Evolutionary conservation across 1,140 invertebrate species (phyloP).

Genomic region (Formica exsecta): DNA sequence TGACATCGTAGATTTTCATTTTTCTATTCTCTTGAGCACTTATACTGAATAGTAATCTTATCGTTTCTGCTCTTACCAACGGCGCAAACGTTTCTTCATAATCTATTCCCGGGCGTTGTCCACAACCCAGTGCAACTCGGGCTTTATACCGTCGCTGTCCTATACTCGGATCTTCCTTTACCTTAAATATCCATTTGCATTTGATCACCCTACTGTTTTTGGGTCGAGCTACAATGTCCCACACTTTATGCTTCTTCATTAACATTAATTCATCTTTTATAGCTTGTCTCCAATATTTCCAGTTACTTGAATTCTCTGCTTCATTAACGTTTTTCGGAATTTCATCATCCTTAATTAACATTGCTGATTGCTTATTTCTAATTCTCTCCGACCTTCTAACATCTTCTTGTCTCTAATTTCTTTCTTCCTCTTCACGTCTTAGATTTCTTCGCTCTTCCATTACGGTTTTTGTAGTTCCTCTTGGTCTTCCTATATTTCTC

Average conservation of each 20-base stretch:
- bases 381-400: conserved; percentile 28
- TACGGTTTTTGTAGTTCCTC: background rate
- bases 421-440: no score
- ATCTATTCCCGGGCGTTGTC: no score
- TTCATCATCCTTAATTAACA: conserved; percentile 14
- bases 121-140: no score
- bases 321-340: background rate
- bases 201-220: no score
- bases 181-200: no score
- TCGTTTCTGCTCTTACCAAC: no score
- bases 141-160: no score
- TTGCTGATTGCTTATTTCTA: background rate
- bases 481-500: background rate
- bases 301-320: background rate
- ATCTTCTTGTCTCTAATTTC: background rate
- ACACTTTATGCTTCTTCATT: conserved; percentile 25
- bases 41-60: no score
- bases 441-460: background rate
- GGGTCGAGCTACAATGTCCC: background rate
- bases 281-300: conserved; percentile 5
- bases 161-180: no score
- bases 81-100: no score
- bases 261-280: conserved; percentile 34
- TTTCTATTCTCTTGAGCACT: no score
- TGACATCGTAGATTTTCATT: no score